Base-by-base conservation (phyloP, 2,888 invertebrate species). In the Operophtera brumata region DNA sequence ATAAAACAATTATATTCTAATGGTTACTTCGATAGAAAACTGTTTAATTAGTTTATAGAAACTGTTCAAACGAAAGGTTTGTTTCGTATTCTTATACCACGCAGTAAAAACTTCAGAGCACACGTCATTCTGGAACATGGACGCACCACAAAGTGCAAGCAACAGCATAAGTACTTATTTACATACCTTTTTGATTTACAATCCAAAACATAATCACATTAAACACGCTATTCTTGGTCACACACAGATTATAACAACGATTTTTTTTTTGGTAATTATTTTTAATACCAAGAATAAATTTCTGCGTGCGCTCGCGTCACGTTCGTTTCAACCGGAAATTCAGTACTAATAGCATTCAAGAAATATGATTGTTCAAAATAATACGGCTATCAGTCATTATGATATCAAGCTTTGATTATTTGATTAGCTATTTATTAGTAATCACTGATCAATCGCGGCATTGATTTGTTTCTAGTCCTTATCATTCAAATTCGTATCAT, bases 371-470 rank as follows among this genome's bases (percentile, higher is more conserved):
- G 35, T 71, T 61, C 48, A 60, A 58, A 61, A 50, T 63, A 30
- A 30, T 30, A n/a, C 30, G 9, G 2, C 30, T 72, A 77, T 76
- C 72, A 67, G 71, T 70, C 69, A 71, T 67, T 66, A 53, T 54
- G 62, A 65, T 78, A 78, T 69, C 71, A 42, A 50, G 13, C 40
- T 57, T 57, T 67, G 73, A 78, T 77, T 74, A 76, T 44, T 56
- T 35, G 61, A 62, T 62, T 53, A 55, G 20, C 51, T 45, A 54
- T 61, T 72, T 78, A 78, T 78, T 75, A 54, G 46, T 43, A 57
- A 69, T 70, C 64, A 55, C 50, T 62, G 64, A 73, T 74, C 67
- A 65, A 70, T 70, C 62, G 66, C 68, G 57, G 42, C 25, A 66
- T 66, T 67, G 76, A 75, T 77, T 78, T 76, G 40, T 53, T 57